Evolutionary conservation across 2,888 invertebrate species (phyloP).

Genomic region (Drosophila formosana): DNA sequence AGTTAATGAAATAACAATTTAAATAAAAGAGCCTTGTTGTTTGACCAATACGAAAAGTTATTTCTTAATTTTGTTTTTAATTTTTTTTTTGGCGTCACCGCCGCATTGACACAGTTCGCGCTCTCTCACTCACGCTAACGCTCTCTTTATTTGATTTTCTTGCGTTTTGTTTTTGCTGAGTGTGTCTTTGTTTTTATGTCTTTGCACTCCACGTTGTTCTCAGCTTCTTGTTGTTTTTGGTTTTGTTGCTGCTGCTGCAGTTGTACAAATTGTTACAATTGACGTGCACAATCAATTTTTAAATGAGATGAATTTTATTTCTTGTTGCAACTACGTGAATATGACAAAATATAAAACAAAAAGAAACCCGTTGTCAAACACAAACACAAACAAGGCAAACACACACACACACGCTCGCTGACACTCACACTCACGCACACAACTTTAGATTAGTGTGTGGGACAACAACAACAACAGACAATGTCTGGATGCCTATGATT

Average conservation of each 20-base stretch:
- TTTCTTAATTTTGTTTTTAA: constrained; percentile 42
- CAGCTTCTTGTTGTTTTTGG: constrained; percentile 39
- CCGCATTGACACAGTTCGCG: constrained; percentile 76
- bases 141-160: constrained; percentile 44
- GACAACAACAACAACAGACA: constrained; percentile 48
- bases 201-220: constrained; percentile 66
- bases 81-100: constrained; percentile 66
- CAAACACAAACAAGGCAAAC: constrained; percentile 65
- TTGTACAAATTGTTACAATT: constrained; percentile 49
- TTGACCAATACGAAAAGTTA: constrained; percentile 24
- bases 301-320: constrained; percentile 35
- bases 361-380: constrained; percentile 67
- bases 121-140: constrained; percentile 65
- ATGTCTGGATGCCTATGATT: constrained; percentile 52
- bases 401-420: constrained; percentile 35
- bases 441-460: constrained; percentile 72
- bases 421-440: constrained; percentile 35
- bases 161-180: constrained; percentile 45
- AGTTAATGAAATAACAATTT: constrained; percentile 46
- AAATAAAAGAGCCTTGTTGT: constrained; percentile 28
- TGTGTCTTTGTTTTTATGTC: constrained; percentile 58
- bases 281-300: constrained; percentile 55
- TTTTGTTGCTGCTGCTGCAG: constrained; percentile 26
- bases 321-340: constrained; percentile 16
- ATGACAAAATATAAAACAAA: constrained; percentile 23